Percentiles rank a stretch among this genome's conserved stretches.
Conservation (phyloP, 2,797 vertebrate genomes). For the Characodon lateralis region DNA sequence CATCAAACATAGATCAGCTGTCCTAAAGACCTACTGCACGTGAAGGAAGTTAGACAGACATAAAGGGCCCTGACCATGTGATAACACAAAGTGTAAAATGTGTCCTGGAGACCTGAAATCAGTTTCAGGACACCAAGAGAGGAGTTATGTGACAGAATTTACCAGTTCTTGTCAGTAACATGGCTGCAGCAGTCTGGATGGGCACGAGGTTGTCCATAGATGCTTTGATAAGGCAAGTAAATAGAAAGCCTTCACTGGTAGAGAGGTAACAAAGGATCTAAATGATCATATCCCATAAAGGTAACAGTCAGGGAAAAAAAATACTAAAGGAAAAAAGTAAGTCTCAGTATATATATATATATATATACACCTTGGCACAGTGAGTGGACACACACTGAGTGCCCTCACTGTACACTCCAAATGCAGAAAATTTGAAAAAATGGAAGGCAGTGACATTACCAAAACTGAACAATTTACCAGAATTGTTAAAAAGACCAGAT, state of each 20-base stretch:
- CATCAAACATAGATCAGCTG: background rate
- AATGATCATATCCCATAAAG: background rate
- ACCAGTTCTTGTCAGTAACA: background rate
- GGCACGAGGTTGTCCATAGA: background rate
- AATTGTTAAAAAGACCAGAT: too few species aligned
- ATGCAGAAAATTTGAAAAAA: background rate
- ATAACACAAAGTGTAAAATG: background rate
- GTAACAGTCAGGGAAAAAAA: background rate
- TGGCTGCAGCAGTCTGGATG: too few species aligned
- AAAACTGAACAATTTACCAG: background rate
- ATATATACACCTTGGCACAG: too few species aligned
- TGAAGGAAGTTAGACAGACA: background rate
- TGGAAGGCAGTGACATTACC: background rate
- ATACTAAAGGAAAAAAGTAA: too few species aligned
- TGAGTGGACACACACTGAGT: too few species aligned
- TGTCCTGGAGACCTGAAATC: too few species aligned
- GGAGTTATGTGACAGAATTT: background rate
- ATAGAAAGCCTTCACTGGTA: background rate
- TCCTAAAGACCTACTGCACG: background rate
- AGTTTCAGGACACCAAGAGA: background rate
- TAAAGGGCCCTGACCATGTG: background rate
- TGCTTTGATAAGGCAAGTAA: background rate
- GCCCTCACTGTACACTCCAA: too few species aligned
- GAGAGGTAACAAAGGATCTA: background rate
- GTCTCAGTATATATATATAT: background rate